Evolutionary conservation across 2,888 invertebrate genomes (phyloP), one percentile per base, ranked within the genome.

Genomic region (Anoncus sp.): DNA sequence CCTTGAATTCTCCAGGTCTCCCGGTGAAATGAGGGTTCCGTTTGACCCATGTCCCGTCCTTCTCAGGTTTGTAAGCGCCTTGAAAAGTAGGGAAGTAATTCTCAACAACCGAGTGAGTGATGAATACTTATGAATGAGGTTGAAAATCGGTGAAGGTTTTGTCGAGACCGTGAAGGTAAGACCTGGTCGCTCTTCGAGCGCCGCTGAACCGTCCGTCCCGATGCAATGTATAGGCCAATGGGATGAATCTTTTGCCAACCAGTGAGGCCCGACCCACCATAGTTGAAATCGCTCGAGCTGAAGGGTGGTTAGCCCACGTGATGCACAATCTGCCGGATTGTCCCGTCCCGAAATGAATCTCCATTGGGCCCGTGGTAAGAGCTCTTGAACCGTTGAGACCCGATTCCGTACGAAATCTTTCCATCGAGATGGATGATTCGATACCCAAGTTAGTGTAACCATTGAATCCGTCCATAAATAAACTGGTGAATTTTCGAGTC

Each of bases 241-340:
- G 18, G 6, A 1, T 3, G 18, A 14, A 10, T 1, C 2, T 6
- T 47, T 4, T 1, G 31, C 20, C 20, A 63, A 6, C 47, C 35
- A 63, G 1, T 10, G 18, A 3, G 47, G 62, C 31, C 62, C 62
- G 2, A 31, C 12, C 62, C 47, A 63, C 62, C 47, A 63, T 16
- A 20, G 14, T 6, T n/a, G 45, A 27, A 18, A 18, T 18, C 10
- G 12, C 5, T 43, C 18, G 31, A 63, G 18, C 35, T 63, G 47
- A 6, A 14, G 1, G 18, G 20, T 3, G 16, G 62, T 27, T 12
- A 63, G 31, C 7, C 62, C 62, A 0, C 62, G 18, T 14, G 62
- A 63, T 5, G 47, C 47, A 10, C 62, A 63, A 20, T 63, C 62
- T 0, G 62, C 62, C 6, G 47, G 62, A 40, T 63, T 47, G 18